These are phyloP conservation scores for Cottoperca gobio DNA, from an alignment of 2,797 vertebrate species.

Conservation along the genomic window DNA sequence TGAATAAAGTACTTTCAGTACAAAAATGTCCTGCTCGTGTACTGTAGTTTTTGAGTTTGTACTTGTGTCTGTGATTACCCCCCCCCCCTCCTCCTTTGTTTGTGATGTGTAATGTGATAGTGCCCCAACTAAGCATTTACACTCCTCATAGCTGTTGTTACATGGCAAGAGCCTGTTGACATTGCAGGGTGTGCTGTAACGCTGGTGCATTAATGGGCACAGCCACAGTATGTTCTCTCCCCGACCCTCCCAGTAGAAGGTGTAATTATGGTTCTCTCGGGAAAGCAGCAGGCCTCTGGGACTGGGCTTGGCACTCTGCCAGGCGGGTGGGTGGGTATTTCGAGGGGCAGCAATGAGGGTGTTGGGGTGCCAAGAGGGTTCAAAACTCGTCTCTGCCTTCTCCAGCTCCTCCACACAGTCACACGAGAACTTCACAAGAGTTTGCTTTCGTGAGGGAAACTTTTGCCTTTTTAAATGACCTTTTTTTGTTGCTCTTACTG, in stretches of 20 bases:
- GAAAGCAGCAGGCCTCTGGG: conserved; percentile 53
- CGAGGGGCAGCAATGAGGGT: conserved; percentile 14
- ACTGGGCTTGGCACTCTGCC: conserved; percentile 49
- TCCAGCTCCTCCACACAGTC: conserved; percentile 16
- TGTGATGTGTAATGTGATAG: conserved; percentile 15
- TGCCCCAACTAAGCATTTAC: conserved; percentile 14
- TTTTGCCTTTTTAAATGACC: conserved; percentile 18
- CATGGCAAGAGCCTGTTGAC: conserved; percentile 59
- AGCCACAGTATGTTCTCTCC: conserved; percentile 46
- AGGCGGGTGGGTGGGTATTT: conserved; percentile 30
- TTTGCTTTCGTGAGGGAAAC: conserved; percentile 27
- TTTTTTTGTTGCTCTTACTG: background rate
- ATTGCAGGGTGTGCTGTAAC: conserved; percentile 68
- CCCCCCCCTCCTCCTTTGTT: conserved; percentile 3
- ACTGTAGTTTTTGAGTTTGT: background rate
- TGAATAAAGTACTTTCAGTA: background rate
- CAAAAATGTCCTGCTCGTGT: background rate
- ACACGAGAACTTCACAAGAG: conserved; percentile 24
- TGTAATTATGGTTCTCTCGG: conserved; percentile 71
- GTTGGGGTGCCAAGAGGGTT: conserved; percentile 32
- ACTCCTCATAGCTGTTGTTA: conserved; percentile 55
- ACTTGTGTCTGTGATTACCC: background rate
- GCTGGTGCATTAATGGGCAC: conserved; percentile 57
- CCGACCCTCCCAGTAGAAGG: conserved; percentile 45
- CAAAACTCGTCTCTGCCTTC: conserved; percentile 18